Percentiles rank a stretch among this genome's conserved stretches.
phyloP scores from a whole-genome alignment of 2,113 vertebrate species.

The Marcusenius ussheri region DNA sequence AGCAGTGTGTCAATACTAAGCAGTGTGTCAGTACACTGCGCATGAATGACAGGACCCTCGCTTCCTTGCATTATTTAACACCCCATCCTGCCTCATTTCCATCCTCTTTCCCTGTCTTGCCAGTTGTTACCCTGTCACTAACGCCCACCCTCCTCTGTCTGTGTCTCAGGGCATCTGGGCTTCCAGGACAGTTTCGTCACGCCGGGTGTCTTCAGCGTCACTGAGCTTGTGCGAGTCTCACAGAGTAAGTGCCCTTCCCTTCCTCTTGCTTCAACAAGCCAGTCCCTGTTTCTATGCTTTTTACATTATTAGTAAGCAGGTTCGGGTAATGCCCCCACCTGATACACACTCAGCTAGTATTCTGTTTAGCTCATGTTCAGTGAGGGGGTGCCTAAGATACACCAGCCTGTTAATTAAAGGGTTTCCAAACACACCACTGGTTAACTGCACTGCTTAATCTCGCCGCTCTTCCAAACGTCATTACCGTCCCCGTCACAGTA shows the following conservation, averaged over 20 bases:
- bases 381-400: neutral
- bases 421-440: neutral
- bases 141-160: neutral
- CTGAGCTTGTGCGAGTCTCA: conserved; percentile 92
- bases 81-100: neutral
- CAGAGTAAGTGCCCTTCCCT: conserved; percentile 76
- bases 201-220: conserved; percentile 94
- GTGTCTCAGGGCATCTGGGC: conserved; percentile 88
- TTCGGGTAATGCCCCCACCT: neutral
- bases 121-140: neutral
- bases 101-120: neutral
- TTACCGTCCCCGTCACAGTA: neutral
- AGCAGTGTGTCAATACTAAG: neutral
- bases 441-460: neutral
- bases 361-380: neutral
- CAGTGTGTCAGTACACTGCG: neutral
- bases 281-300: neutral
- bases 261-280: neutral
- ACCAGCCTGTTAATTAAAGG: neutral
- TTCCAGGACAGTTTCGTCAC: conserved; percentile 99
- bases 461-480: neutral
- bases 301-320: neutral
- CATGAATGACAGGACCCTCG: neutral
- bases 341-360: neutral
- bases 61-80: neutral